phyloP scores from a whole-genome alignment of 2,888 invertebrate genomes.

The Tricholauxania praeusta region DNA sequence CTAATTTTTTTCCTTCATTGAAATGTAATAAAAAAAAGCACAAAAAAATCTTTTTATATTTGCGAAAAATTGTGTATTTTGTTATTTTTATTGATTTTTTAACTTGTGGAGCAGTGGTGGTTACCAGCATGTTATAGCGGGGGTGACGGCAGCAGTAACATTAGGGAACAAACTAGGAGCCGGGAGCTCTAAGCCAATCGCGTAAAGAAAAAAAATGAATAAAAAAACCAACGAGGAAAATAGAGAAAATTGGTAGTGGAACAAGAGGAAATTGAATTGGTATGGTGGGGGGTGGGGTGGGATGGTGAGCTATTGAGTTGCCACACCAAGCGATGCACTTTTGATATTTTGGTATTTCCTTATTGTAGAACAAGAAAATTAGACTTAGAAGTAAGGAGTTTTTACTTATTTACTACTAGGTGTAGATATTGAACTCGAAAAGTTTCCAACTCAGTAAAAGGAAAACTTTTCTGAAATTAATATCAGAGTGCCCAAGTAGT shows the following conservation, averaged over 20 bases:
- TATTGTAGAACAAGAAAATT: neutral
- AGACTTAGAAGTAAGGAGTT: too few relatives aligned
- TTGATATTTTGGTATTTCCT: neutral
- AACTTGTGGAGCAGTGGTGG: constrained; percentile 31
- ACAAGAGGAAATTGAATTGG: too few relatives aligned
- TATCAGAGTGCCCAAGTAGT: too few relatives aligned
- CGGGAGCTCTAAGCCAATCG: neutral
- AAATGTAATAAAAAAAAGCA: constrained; percentile 37
- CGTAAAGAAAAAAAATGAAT: neutral
- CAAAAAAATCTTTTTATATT: constrained; percentile 34
- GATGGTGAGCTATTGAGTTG: neutral
- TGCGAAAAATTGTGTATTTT: constrained; percentile 58
- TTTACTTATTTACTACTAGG: too few relatives aligned
- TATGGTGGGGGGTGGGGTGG: neutral
- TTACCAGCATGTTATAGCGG: constrained; percentile 4
- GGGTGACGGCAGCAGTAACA: neutral
- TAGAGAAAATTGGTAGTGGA: too few relatives aligned
- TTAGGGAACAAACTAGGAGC: constrained; percentile 16
- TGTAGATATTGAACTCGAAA: too few relatives aligned
- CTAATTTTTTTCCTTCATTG: constrained; percentile 47
- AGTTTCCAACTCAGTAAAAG: too few relatives aligned
- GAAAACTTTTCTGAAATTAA: too few relatives aligned
- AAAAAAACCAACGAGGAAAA: too few relatives aligned
- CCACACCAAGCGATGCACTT: neutral
- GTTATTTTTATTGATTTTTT: constrained; percentile 65